A percentile compares a stretch with the other conserved stretches of the same genome.
phyloP scores from a whole-genome alignment of 2,888 invertebrate genomes.

The Hydriomena furcata region DNA sequence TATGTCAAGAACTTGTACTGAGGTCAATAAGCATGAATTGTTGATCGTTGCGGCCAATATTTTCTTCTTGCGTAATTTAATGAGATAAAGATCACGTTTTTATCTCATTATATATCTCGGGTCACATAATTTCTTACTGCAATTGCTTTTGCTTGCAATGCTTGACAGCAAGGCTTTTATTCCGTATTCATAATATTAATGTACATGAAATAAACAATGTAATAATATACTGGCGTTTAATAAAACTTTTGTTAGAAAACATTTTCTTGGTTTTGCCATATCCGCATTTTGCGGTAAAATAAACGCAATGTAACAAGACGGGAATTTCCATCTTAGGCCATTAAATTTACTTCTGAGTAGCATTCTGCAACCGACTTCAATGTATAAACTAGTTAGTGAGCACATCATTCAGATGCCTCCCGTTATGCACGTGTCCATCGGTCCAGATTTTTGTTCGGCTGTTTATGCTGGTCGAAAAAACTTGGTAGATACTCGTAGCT shows the following conservation, averaged over 20 bases:
- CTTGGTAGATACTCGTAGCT: constrained; percentile 31
- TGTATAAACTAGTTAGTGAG: constrained; percentile 12
- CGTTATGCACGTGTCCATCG: constrained; percentile 6
- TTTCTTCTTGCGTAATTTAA: constrained; percentile 25
- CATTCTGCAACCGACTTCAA: constrained; percentile 9
- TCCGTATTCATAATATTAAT: not conserved
- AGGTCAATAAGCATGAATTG: constrained; percentile 46
- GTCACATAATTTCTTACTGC: not conserved
- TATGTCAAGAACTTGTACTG: constrained; percentile 60
- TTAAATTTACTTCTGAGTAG: constrained; percentile 14
- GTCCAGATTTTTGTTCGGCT: constrained; percentile 15
- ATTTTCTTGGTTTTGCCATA: not conserved
- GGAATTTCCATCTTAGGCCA: constrained; percentile 5
- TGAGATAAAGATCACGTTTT: constrained; percentile 24
- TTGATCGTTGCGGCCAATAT: constrained; percentile 27
- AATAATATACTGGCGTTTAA: not conserved
- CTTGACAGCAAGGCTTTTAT: not conserved
- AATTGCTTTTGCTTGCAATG: too few species aligned
- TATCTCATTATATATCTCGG: constrained; percentile 1
- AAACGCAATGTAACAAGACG: constrained; percentile 14
- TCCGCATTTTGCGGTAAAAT: constrained; percentile 5
- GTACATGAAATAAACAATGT: not conserved
- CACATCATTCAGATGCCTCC: not conserved
- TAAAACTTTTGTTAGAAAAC: constrained; percentile 7
- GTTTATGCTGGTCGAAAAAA: constrained; percentile 20